Base-by-base conservation (phyloP, 2,888 invertebrate species). In the Adela reaumurella region DNA sequence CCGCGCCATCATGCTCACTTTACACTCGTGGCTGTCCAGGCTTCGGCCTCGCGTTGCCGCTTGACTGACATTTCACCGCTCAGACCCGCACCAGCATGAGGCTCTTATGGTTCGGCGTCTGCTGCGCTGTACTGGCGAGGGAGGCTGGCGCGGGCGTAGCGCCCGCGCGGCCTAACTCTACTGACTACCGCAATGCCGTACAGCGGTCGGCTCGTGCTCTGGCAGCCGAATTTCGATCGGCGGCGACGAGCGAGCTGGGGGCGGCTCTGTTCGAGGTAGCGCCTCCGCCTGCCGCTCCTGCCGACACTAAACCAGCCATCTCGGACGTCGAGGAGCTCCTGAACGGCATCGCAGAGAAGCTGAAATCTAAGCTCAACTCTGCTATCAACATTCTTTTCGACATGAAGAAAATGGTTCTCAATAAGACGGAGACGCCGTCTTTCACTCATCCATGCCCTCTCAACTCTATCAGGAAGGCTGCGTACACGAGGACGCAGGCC, bases 381-480 rank as follows among this genome's bases (percentile, higher is more conserved):
- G 78, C 78, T 1, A 62, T 59, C 41, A 71, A 65, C 49, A 71
- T 77, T 50, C 64, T 80, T 3, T 55, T 58, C 51, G 76, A 74
- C 42, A 76, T 78, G 74, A 70, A 67, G 53, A 70, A 61, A 57
- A 61, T 63, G 42, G 66, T 70, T 28, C 35, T 47, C 5, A 68
- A 60, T 52, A 65, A 67, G 49, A 71, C 66, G 51, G 65, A 63
- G 49, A 70, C 71, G 62, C 72, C 71, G 61, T 79, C 79, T 63
- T 79, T 70, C 55, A 77, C 76, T 18, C 73, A 72, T 56, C 79
- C 80, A 24, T 80, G 79, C 54, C 76, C 78, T 41, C 73, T 74
- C 55, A 77, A 73, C 55, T 76, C 78, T 56, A 76, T 78, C 66
- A 18, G 68, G 68, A 53, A 64, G 68, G 60, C 56, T 65, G 51